Evolutionary conservation across 2,113 vertebrate genomes (phyloP), one percentile per base, ranked within the genome.

Genomic region (Lethenteron reissneri): DNA sequence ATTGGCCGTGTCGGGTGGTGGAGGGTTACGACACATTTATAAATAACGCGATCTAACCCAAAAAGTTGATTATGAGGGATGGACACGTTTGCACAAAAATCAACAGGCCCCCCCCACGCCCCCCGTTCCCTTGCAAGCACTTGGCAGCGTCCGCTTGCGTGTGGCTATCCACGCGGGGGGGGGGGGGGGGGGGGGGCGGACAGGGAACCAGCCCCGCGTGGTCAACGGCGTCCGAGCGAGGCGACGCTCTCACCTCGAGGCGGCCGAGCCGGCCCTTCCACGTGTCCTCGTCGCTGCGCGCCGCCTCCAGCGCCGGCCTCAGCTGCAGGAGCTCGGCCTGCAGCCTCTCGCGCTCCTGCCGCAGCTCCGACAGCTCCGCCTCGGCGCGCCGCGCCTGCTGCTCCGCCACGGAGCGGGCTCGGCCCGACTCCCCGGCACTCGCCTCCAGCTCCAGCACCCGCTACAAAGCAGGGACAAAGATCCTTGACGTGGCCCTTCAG

Each of bases 381-480:
- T 68, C n/a, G 10, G 11, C n/a, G n/a, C 64, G 64, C n/a, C 64
- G n/a, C 10, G 25, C n/a, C 25, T 68, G 8, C 64, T 68, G 64
- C 64, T 9, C n/a, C 11, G 25, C n/a, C n/a, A 68, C 25, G 9
- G n/a, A n/a, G 25, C 9, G 64, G 9, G n/a, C 64, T 25, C 25
- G 64, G 9, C 25, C 11, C n/a, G 11, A 10, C 64, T 68, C n/a
- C n/a, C 10, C n/a, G n/a, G n/a, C 64, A n/a, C n/a, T 68, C 25
- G n/a, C n/a, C 64, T 68, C 64, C n/a, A 68, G 64, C 64, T 68
- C 64, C 64, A 17, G 11, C n/a, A 68, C 8, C n/a, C 64, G 64
- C 64, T 68, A 11, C 10, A 68, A 68, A 68, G 10, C 64, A 68
- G 9, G 2, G 10, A 68, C 64, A 68, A 68, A 17, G 9, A 11